These are phyloP conservation scores for Mirza zaza DNA, from an alignment of 2,113 vertebrate genomes.

Conservation along the genomic window DNA sequence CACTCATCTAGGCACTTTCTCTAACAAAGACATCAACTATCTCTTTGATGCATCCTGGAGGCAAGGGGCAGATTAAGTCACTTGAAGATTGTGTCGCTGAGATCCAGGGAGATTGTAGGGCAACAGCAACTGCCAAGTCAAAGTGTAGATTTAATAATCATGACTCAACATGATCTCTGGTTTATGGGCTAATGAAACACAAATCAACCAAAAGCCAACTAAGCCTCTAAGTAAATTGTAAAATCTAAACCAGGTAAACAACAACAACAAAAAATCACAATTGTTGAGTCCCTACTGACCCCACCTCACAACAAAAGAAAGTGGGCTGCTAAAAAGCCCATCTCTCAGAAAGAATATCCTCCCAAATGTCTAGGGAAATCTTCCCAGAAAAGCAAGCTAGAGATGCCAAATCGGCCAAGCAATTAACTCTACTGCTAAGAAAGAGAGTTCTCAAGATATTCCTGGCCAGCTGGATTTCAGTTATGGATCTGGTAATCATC, in stretches of 20 bases:
- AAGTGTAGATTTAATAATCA: not conserved
- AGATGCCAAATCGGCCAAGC: not conserved
- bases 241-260: slow-evolving; percentile 5
- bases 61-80: not conserved
- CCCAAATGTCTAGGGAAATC: not conserved
- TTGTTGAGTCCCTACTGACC: not conserved
- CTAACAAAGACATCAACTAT: not conserved
- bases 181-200: slow-evolving; percentile 9
- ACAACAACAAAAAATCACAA: not conserved
- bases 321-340: not conserved
- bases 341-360: not conserved
- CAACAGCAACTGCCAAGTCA: not conserved
- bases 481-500: not conserved
- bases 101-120: not conserved
- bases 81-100: not conserved
- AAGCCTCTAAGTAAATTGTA: not conserved
- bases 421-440: not conserved
- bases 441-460: not conserved
- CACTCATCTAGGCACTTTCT: not conserved
- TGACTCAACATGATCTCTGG: not conserved
- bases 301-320: slow-evolving; percentile 28
- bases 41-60: not conserved
- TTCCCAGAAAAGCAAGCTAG: not conserved
- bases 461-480: not conserved
- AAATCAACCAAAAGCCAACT: not conserved